Base-by-base conservation (phyloP, 2,113 vertebrate species). In the Elaphurus davidianus region DNA sequence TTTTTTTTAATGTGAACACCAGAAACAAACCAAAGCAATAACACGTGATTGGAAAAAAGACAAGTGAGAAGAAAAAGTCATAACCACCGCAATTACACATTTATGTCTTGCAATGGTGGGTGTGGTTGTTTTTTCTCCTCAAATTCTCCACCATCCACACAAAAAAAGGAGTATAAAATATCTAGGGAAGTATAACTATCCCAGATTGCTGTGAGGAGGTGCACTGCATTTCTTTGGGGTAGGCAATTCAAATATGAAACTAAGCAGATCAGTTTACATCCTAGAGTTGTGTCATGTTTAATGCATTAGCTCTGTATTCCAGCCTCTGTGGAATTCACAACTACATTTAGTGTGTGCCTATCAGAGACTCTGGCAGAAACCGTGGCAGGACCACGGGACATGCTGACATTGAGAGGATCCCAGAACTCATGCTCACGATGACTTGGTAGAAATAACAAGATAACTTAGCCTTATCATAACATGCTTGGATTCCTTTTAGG, bases 391-490 rank as follows among this genome's bases (percentile, higher is more conserved):
- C 33, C 45, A n/a, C 6, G 8, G 27, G 19, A 43, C 19, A 97
- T 47, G 19, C 7, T 5, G n/a, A 95, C 33, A 78, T 6, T 19
- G 33, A 95, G 50, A 27, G 15, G n/a, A 57, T 33, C 62, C 79
- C 28, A 94, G 74, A 59, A 17, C 5, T 83, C 33, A 52, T 6
- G 21, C 36, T 62, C 50, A 94, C 1, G 4, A 94, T 4, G 8
- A 92, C 33, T 91, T 28, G 19, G 55, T 11, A 74, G 81, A 97
- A 93, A 82, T 88, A 97, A 91, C 67, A 40, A 86, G 45, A 92
- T 82, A 59, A 28, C 3, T 90, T 33, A n/a, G 40, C 17, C 11
- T 28, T 60, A 64, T 40, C 28, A 27, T 30, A 36, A 62, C 33
- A 90, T 0, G 3, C 23, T 23, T 90, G 33, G 54, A 47, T 67